Percentiles rank a stretch among this genome's conserved stretches.
Conservation (phyloP, 2,797 vertebrate genomes). For the Malurus leucopterus region DNA sequence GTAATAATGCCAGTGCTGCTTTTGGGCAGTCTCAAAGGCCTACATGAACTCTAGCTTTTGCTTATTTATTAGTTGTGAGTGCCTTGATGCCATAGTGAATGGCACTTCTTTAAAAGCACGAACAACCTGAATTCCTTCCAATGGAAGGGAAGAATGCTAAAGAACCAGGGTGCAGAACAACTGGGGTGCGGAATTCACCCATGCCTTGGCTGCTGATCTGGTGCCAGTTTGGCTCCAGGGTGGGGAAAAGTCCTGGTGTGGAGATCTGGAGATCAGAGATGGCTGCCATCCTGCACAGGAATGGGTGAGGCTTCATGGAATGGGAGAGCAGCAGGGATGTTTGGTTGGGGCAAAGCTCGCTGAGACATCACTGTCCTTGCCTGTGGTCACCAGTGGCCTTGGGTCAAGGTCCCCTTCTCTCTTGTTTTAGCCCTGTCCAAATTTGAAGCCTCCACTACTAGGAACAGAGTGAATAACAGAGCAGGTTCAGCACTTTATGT, state of each 20-base stretch:
- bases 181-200: background rate
- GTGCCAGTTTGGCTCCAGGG: rapidly evolving
- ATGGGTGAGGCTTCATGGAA: background rate
- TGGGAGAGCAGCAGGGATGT: rapidly evolving
- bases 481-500: background rate
- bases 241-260: background rate
- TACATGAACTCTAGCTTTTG: background rate
- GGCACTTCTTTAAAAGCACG: background rate
- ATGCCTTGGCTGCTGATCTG: background rate
- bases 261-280: background rate
- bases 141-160: background rate
- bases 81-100: background rate
- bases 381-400: background rate
- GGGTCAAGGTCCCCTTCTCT: background rate
- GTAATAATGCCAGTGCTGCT: background rate
- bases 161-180: background rate
- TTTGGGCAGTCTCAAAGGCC: background rate
- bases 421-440: background rate
- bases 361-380: background rate
- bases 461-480: background rate
- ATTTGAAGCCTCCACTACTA: background rate
- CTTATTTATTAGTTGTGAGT: background rate
- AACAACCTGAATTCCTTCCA: background rate
- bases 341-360: background rate
- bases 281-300: background rate